Conservation (phyloP, 2,888 invertebrate species). For the Pomacea canaliculata region DNA sequence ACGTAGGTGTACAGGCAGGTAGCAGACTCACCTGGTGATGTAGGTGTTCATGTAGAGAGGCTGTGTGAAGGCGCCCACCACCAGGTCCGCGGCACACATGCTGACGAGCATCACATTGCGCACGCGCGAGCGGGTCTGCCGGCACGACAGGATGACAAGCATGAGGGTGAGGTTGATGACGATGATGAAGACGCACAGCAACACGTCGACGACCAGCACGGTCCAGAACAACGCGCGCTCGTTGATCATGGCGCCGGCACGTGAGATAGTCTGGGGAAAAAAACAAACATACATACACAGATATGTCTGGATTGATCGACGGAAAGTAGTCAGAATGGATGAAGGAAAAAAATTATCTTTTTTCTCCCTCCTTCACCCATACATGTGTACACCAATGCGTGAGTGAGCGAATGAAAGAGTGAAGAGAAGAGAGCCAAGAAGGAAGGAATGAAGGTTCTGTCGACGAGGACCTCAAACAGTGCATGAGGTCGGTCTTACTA, state of each 20-base stretch:
- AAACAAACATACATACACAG: not conserved
- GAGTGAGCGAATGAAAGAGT: too few relatives aligned
- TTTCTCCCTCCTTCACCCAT: too few relatives aligned
- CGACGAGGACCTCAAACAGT: too few relatives aligned
- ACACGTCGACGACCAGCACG: slow-evolving; percentile 11
- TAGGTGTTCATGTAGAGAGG: slow-evolving; percentile 24
- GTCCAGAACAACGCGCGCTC: slow-evolving; percentile 8
- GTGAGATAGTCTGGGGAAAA: not conserved
- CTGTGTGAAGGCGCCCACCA: slow-evolving; percentile 27
- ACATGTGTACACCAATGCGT: too few relatives aligned
- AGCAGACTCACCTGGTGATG: not conserved
- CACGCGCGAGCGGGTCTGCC: slow-evolving; percentile 14
- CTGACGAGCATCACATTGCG: slow-evolving; percentile 22
- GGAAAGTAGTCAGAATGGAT: too few relatives aligned
- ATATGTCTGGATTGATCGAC: not conserved
- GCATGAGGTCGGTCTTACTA: too few relatives aligned
- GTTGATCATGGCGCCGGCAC: slow-evolving; percentile 4
- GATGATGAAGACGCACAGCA: slow-evolving; percentile 20
- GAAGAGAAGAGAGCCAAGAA: too few relatives aligned
- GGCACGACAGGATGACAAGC: slow-evolving; percentile 13
- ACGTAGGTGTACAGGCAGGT: too few relatives aligned
- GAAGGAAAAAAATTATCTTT: too few relatives aligned
- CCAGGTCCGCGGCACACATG: slow-evolving; percentile 18
- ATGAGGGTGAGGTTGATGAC: slow-evolving; percentile 14
- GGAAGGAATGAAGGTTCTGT: too few relatives aligned